Evolutionary conservation across 2,113 vertebrate genomes (phyloP).

Genomic region (Oenanthe melanoleuca): DNA sequence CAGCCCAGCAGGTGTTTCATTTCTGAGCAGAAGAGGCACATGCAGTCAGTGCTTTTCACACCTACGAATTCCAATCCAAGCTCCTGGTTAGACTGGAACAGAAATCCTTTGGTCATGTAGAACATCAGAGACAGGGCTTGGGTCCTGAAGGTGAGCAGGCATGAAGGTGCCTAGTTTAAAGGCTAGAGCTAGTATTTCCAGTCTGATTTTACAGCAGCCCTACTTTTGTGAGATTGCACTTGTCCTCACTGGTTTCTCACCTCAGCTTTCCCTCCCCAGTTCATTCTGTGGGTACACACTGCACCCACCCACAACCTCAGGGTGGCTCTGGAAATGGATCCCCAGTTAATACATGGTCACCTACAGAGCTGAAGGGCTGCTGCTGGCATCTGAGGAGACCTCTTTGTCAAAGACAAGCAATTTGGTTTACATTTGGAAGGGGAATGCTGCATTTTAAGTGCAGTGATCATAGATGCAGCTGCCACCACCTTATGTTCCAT

Average conservation of each 20-base stretch:
- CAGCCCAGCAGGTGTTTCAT: not conserved
- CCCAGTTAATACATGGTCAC: not conserved
- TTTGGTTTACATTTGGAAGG: constrained; percentile 29
- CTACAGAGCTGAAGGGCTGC: not conserved
- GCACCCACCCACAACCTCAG: not conserved
- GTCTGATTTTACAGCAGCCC: not conserved
- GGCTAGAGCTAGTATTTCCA: not conserved
- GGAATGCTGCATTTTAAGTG: constrained; percentile 40
- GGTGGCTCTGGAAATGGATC: not conserved
- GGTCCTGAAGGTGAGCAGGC: not conserved
- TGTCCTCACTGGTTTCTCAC: not conserved
- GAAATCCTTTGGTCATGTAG: not conserved
- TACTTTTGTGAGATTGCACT: not conserved
- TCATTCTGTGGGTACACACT: not conserved
- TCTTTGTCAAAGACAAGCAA: not conserved
- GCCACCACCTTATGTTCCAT: constrained; percentile 72
- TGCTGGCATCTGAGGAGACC: not conserved
- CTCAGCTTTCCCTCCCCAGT: not conserved
- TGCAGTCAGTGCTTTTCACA: not conserved
- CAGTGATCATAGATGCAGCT: constrained; percentile 62
- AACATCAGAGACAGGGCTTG: not conserved
- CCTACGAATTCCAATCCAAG: not conserved
- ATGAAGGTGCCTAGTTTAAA: not conserved
- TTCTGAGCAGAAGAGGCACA: not conserved
- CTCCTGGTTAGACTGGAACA: not conserved